Evolutionary conservation across 2,888 invertebrate genomes (phyloP).

Genomic region (Automeris io): DNA sequence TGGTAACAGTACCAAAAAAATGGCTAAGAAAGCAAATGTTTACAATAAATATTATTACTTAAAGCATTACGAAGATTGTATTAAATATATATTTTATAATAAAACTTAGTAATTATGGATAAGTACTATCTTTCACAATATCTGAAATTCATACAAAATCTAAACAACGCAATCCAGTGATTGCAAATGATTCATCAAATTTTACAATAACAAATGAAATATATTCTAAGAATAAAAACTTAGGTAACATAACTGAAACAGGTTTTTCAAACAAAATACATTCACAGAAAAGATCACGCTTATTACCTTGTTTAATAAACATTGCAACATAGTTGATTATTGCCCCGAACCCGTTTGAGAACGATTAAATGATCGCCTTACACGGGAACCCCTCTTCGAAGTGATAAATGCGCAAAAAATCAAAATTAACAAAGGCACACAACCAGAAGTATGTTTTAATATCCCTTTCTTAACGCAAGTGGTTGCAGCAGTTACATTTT

Average conservation of each 20-base stretch:
- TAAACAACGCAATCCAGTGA: too few relatives aligned
- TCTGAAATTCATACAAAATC: too few relatives aligned
- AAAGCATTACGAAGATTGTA: too few relatives aligned
- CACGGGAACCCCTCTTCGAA: constrained; percentile 32
- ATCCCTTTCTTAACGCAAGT: constrained; percentile 41
- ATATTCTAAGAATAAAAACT: constrained; percentile 1
- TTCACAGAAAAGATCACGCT: constrained; percentile 43
- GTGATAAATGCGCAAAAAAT: constrained; percentile 56
- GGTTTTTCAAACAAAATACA: constrained; percentile 30
- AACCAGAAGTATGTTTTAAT: constrained; percentile 67
- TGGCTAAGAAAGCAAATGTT: too few relatives aligned
- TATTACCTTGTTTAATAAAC: constrained; percentile 75
- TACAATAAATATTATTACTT: too few relatives aligned
- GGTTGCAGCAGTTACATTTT: constrained; percentile 55
- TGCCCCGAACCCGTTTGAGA: constrained; percentile 44
- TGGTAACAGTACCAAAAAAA: too few relatives aligned
- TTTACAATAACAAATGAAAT: constrained; percentile 4
- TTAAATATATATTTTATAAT: too few relatives aligned
- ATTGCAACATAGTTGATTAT: constrained; percentile 71
- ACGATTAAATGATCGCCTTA: constrained; percentile 35
- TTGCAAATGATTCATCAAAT: too few relatives aligned
- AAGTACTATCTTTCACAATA: too few relatives aligned
- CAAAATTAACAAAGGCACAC: constrained; percentile 47
- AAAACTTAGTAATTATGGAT: too few relatives aligned
- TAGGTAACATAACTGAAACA: constrained; percentile 17